phyloP scores from a whole-genome alignment of 2,113 vertebrate species.

The Alectura lathami region DNA sequence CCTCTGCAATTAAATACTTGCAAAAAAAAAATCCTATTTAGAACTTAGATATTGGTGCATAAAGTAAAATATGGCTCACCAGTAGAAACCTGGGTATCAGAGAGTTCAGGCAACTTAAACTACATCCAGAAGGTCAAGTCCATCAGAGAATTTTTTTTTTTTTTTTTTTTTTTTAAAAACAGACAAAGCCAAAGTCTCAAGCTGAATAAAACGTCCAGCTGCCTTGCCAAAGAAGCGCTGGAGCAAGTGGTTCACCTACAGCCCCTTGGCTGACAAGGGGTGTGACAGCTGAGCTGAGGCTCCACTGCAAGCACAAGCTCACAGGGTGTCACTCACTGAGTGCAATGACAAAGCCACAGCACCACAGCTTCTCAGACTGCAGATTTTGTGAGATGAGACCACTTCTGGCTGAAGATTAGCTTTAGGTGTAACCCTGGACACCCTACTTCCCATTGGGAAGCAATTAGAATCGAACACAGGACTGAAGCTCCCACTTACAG shows the following conservation, averaged over 20 bases:
- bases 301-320: background rate
- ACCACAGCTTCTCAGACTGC: background rate
- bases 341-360: background rate
- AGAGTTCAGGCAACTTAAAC: background rate
- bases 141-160: background rate
- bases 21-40: background rate
- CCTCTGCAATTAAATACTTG: background rate
- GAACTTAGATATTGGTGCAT: background rate
- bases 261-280: background rate
- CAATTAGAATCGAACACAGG: background rate
- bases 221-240: background rate
- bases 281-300: background rate
- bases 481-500: background rate
- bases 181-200: accelerated
- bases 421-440: background rate
- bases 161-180: background rate
- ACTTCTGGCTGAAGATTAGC: background rate
- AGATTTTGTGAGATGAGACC: too few relatives aligned
- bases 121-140: background rate
- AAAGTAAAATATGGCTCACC: background rate
- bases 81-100: background rate
- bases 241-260: background rate
- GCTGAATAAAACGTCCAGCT: background rate
- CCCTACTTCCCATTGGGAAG: background rate
- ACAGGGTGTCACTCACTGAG: background rate